Evolutionary conservation across 2,888 invertebrate genomes (phyloP).

Genomic region (Opisthograptis luteolata): DNA sequence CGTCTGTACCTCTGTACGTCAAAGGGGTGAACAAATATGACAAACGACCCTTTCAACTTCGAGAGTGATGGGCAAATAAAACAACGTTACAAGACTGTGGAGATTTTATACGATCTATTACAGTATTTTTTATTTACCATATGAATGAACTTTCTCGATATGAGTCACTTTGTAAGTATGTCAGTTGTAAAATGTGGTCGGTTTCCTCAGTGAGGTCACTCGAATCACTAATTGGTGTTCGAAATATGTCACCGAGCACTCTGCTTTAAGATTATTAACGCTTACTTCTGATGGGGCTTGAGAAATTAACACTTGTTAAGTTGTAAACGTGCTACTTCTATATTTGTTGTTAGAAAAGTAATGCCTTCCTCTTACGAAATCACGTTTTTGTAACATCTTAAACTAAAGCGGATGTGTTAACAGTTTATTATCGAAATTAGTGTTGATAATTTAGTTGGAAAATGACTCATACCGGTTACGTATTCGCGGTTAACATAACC

Average conservation of each 20-base stretch:
- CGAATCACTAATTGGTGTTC: conserved; percentile 33
- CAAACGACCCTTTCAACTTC: conserved; percentile 34
- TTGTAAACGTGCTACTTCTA: conserved; percentile 23
- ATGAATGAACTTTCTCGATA: conserved; percentile 61
- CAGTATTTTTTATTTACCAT: conserved; percentile 29
- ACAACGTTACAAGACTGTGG: conserved; percentile 24
- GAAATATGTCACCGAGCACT: conserved; percentile 38
- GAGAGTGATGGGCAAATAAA: conserved; percentile 34
- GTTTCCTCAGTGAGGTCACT: conserved; percentile 48
- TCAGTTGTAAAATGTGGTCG: conserved; percentile 60
- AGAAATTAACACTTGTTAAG: conserved; percentile 31
- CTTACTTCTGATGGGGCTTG: conserved; percentile 18
- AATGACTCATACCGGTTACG: conserved; percentile 46
- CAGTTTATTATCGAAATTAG: conserved; percentile 22
- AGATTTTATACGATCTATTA: conserved; percentile 31
- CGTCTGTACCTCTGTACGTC: conserved; percentile 6
- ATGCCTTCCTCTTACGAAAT: conserved; percentile 29
- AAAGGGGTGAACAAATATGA: conserved; percentile 31
- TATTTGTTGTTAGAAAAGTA: conserved; percentile 22
- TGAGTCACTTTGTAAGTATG: conserved; percentile 73
- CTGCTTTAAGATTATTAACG: conserved; percentile 11
- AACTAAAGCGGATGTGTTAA: conserved; percentile 36
- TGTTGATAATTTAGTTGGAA: conserved; percentile 22
- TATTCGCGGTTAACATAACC: conserved; percentile 35
- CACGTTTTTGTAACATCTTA: conserved; percentile 29